Percentiles rank a stretch among this genome's conserved stretches.
Conservation (phyloP, 2,113 vertebrate species). For the Tauraco erythrolophus region DNA sequence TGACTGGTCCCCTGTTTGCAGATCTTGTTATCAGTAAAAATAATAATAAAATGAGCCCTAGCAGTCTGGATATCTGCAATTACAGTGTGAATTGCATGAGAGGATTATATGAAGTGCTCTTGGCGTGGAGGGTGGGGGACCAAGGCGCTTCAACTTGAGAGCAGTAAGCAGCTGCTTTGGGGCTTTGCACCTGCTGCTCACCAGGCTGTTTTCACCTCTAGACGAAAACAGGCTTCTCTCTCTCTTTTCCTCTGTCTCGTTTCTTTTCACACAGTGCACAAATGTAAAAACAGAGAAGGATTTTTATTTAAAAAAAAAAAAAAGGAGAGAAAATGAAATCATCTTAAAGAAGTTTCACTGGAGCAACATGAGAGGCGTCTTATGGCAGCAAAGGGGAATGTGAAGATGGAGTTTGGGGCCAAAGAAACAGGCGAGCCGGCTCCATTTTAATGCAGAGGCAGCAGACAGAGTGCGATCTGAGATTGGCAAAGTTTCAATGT, state of each 20-base stretch:
- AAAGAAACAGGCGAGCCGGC: conserved; percentile 49
- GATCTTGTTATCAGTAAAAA: conserved; percentile 78
- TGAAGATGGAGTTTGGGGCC: conserved; percentile 49
- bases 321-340: conserved; percentile 1
- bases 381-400: conserved; percentile 33
- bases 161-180: conserved; percentile 86
- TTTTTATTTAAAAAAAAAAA: not conserved
- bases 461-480: conserved; percentile 79
- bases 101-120: conserved; percentile 90
- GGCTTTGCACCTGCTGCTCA: conserved; percentile 86
- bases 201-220: conserved; percentile 84
- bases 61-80: conserved; percentile 84
- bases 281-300: conserved; percentile 45
- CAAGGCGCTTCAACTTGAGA: conserved; percentile 78
- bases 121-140: conserved; percentile 80
- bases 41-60: conserved; percentile 78
- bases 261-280: conserved; percentile 62
- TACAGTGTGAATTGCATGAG: conserved; percentile 90
- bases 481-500: conserved; percentile 86
- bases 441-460: conserved; percentile 82
- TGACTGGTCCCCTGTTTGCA: conserved; percentile 71
- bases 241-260: conserved; percentile 31
- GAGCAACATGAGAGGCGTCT: conserved; percentile 34
- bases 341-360: conserved; percentile 43
- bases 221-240: conserved; percentile 77